These are phyloP conservation scores for Neogobius melanostomus DNA, from an alignment of 2,113 vertebrate genomes.

Conservation along the genomic window DNA sequence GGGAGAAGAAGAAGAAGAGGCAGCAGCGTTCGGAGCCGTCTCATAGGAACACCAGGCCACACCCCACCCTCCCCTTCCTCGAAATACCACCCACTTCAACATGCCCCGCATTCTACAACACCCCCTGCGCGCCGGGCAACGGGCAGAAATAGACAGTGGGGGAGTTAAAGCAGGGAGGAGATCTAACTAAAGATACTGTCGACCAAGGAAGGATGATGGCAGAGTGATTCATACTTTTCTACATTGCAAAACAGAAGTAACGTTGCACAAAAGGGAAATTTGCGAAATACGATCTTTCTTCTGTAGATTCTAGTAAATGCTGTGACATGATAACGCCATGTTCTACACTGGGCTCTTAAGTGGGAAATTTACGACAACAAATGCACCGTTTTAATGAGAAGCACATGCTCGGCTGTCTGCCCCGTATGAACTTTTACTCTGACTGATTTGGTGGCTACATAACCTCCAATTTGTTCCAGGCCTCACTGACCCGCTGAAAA, in stretches of 20 bases:
- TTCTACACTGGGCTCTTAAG: neutral
- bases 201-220: neutral
- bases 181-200: neutral
- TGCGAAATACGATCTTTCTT: too few species aligned
- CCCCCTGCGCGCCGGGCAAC: slow-evolving; percentile 24
- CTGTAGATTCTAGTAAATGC: neutral
- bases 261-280: too few species aligned
- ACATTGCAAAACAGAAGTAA: too few species aligned
- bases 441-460: neutral
- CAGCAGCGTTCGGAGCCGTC: slow-evolving; percentile 12
- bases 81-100: slow-evolving; percentile 12
- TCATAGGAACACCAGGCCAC: slow-evolving; percentile 36
- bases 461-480: neutral
- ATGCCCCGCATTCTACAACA: slow-evolving; percentile 55
- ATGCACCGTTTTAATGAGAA: neutral
- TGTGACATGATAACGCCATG: neutral
- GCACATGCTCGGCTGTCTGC: neutral
- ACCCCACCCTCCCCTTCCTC: slow-evolving; percentile 27
- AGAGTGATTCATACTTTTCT: neutral
- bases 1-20: neutral
- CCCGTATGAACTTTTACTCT: too few species aligned
- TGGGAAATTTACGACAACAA: slow-evolving; percentile 25
- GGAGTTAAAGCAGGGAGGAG: neutral
- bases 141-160: slow-evolving; percentile 56
- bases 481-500: neutral